Base-by-base conservation (phyloP, 2,797 vertebrate genomes). In the Sebastes iracundus region DNA sequence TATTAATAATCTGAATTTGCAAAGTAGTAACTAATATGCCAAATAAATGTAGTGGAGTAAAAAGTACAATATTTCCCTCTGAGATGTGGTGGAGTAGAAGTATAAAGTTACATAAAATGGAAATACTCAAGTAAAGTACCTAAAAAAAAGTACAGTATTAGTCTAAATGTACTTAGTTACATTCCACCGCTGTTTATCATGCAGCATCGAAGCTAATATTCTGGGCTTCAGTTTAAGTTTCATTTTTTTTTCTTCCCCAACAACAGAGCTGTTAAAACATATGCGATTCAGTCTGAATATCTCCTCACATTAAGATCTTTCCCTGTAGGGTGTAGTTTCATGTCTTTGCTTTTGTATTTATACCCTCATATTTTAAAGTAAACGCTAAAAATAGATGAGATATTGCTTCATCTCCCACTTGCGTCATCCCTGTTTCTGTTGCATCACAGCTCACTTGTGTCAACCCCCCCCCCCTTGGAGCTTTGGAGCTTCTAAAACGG, bases 381-480 rank as follows among this genome's bases (percentile, higher is more conserved):
- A 49, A 32, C 33, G 32, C 73, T 53, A 66, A 80, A 85, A 81
- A 85, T 72, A 77, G 38, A 77, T n/a, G 22, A 76, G 22, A 7
- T 74, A 46, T 64, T 58, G 58, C 77, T 70, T 86, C 60, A 64
- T 7, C 64, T 73, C 56, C 64, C 56, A 75, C 56, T 59, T 77
- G 71, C 55, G 32, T 87, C 82, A 87, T 80, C 69, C 1, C 32
- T 11, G 65, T 74, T 55, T 71, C 56, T 58, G 35, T 81, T 77
- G 69, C 60, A 82, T 83, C 79, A 78, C 55, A 49, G 64, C 69
- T 68, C 65, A 5, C 32, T 42, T 25, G 55, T 65, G 22, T 69
- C 77, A 10, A n/a, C n/a, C n/a, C 32, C 25, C 11, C 27, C 60
- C 9, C 4, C 28, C 46, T n/a, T 2, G 62, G 32, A 59, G 64